Evolutionary conservation across 1,140 invertebrate genomes (phyloP).

Genomic region (Habropoda laboriosa): DNA sequence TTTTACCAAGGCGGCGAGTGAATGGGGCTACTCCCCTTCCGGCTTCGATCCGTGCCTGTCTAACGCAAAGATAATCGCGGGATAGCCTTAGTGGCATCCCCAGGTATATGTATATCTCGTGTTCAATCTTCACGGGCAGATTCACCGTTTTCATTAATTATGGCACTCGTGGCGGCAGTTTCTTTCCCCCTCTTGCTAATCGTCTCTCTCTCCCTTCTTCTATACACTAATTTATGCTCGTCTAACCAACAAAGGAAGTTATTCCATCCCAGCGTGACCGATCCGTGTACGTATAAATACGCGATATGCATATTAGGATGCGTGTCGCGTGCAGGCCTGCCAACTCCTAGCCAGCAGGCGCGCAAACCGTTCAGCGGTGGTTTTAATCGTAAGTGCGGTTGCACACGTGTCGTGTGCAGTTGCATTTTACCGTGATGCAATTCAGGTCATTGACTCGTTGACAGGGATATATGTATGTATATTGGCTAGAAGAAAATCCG

Average conservation of each 20-base stretch:
- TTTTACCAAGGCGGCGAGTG: constrained; percentile 39
- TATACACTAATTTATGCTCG: constrained; percentile 15
- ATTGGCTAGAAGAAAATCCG: neutral
- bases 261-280: constrained; percentile 56
- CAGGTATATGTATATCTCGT: constrained; percentile 16
- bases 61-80: constrained; percentile 15
- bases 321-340: constrained; percentile 32
- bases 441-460: constrained; percentile 65
- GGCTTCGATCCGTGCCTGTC: constrained; percentile 16
- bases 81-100: neutral
- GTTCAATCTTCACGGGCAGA: constrained; percentile 25
- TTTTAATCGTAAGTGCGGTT: constrained; percentile 8
- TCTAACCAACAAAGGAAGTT: constrained; percentile 44
- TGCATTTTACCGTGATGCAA: constrained; percentile 57
- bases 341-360: too few relatives aligned
- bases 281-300: constrained; percentile 51
- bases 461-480: constrained; percentile 39
- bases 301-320: constrained; percentile 51
- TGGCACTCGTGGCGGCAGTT: neutral
- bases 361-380: neutral
- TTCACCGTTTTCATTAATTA: constrained; percentile 42
- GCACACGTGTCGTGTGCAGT: constrained; percentile 41
- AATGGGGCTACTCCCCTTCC: constrained; percentile 44
- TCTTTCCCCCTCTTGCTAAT: constrained; percentile 32
- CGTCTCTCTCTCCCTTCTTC: constrained; percentile 29